Evolutionary conservation across 2,113 vertebrate species (phyloP).

Genomic region (Tyto alba): DNA sequence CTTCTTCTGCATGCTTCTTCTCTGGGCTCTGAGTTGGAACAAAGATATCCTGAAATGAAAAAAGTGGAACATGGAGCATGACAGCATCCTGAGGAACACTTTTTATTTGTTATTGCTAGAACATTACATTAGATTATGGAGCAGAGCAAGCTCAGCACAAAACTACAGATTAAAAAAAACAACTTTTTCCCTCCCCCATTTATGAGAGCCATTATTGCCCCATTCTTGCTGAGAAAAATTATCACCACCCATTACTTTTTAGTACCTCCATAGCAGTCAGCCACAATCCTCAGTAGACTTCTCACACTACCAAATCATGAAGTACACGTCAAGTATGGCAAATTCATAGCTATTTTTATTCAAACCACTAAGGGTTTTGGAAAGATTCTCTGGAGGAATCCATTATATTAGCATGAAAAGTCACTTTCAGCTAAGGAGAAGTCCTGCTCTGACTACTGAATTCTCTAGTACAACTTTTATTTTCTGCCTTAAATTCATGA

Average conservation of each 20-base stretch:
- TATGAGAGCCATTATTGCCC: not conserved
- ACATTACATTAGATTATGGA: not conserved
- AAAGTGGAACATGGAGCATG: not conserved
- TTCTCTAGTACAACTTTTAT: not conserved
- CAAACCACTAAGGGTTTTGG: not conserved
- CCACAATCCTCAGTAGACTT: not conserved
- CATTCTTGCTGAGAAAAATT: not conserved
- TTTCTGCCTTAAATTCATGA: not conserved
- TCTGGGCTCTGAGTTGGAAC: conserved; percentile 84
- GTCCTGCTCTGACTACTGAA: not conserved
- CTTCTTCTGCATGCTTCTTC: conserved; percentile 30
- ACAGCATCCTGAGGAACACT: not conserved
- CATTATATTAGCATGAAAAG: not conserved
- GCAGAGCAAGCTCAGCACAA: not conserved
- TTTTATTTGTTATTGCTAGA: not conserved
- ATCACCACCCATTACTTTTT: not conserved
- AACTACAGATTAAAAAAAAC: not conserved
- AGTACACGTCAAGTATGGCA: not conserved
- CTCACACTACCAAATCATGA: not conserved
- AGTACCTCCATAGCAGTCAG: not conserved
- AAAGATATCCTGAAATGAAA: conserved; percentile 85
- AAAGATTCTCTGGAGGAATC: not conserved
- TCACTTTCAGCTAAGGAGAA: not conserved
- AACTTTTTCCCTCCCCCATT: not conserved
- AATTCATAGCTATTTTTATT: not conserved